Evolutionary conservation across 1,140 invertebrate genomes (phyloP), one percentile per base, ranked within the genome.

Genomic region (Drosophila obscura): DNA sequence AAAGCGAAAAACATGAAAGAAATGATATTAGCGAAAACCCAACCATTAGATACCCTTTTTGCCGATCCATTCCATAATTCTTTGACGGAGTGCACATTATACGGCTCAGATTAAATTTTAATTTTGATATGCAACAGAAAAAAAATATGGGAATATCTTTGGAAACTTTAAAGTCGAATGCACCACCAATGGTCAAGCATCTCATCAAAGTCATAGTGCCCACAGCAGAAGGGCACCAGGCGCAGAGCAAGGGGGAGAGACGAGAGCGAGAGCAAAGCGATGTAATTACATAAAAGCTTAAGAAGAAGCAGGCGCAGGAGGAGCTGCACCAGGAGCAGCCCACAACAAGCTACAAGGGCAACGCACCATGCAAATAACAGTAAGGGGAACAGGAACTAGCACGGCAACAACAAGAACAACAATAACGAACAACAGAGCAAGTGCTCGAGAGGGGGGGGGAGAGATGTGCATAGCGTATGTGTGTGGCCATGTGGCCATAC

Each of bases 231-330:
- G 35, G 1, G 35, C 13, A 11, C 11, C 13, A 52, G 26, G 41
- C 9, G 9, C n/a, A 51, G 35, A 55, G 51, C 28, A 26, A 1
- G 50, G 5, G n/a, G 16, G 45, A 26, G 16, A 48, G 26, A 28
- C 26, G 44, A 51, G 44, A 46, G 51, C 4, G 11, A 39, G 49
- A 50, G 46, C 9, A 58, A 57, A 64, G 50, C 43, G 65, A 61
- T 82, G 71, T 87, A 88, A 88, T 79, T 85, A 85, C 79, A 85
- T 75, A 82, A 78, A 75, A 72, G 82, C 77, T 39, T 39, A 39
- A 39, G 35, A 39, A 39, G 35, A 13, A 39, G 9, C 31, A 35
- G 26, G 26, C 5, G 26, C 6, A 28, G 26, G 26, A 28, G 26
- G 5, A 28, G 26, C 6, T 19, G n/a, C 35, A 52, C 9, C 31